Base-by-base conservation (phyloP, 2,888 invertebrate genomes). In the Notodonta ziczac region DNA sequence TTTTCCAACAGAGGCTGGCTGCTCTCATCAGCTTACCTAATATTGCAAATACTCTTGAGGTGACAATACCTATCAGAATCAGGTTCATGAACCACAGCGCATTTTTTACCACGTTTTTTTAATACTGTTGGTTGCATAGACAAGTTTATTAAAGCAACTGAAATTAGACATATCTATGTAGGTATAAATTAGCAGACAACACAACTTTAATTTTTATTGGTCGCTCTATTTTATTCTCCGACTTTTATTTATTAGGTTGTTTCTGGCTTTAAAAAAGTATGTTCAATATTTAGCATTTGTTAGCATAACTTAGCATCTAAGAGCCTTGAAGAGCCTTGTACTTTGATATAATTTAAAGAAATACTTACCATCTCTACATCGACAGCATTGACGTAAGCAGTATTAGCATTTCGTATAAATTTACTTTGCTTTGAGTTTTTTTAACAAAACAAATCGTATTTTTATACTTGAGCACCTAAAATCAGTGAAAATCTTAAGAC, bases 281-380 rank as follows among this genome's bases (percentile, higher is more conserved):
- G 46, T 4, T 16, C 50, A 16, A 50, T 50, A 35, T 59, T 66
- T 64, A 69, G 62, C 12, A 50, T 24, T 61, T 13, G 55, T 66
- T 69, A 64, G 48, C 57, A 35, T 32, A 60, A 57, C 58, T 57
- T 62, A 55, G 39, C 52, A 51, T n/a, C 8, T 51, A 32, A 16
- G 53, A 52, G 62, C 73, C 69, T 63, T 66, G 24, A 24, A 40
- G 32, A 24, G 42, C 62, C 62, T 68, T 63, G 61, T 40, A 56
- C 57, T 60, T 56, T 53, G 56, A 39, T 56, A 40, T 53, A 59
- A 35, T 32, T 52, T 32, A 0, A 16, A 50, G n/a, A 50, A 16
- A 16, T 16, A 16, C 5, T 24, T 24, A 24, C 24, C 24, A 24
- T 24, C 24, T 16, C 9, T 16, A 50, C 6, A 16, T 5, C 10